Evolutionary conservation across 2,113 vertebrate species (phyloP), one percentile per base, ranked within the genome.

Genomic region (Stegostoma tigrinum): DNA sequence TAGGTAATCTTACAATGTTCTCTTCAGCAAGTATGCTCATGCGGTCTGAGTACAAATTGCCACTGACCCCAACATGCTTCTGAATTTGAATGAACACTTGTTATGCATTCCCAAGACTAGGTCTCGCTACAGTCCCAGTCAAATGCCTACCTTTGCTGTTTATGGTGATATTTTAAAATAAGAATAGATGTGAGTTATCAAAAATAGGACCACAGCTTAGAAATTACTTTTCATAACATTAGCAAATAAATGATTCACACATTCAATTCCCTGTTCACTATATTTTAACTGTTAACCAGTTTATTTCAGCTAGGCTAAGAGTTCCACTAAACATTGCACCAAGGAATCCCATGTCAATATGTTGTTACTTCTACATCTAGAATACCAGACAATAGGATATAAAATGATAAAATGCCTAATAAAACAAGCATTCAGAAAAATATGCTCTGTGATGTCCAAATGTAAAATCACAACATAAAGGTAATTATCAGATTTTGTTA

Each of bases 401-500:
- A 21, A 68, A 95, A 61, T 45, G 21, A 72, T 48, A 30, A 70
- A 95, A 14, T 95, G 42, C 42, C 48, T 45, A 95, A 30, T 45
- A 95, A 95, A 48, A 95, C 66, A 94, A 38, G 27, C 42, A 45
- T 61, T 14, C 30, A 66, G n/a, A 66, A 61, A 93, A 55, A 93
- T 48, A 15, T 42, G 30, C 12, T 10, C 66, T 27, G 23, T 45
- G 10, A 45, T 68, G 38, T 68, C 38, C 68, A 66, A 90, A 90
- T 89, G 27, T 52, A 89, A 91, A 67, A 52, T 52, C 24, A 95
- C 30, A 52, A 70, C 55, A 95, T 72, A 45, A 95, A 95, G 68
- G 27, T 68, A 48, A 94, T 94, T 94, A 45, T 94, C 64, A 94
- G n/a, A 94, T 68, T 68, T 42, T 38, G 45, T 95, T 72, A 95